phyloP scores from a whole-genome alignment of 2,113 vertebrate genomes.

The Heteronetta atricapilla region DNA sequence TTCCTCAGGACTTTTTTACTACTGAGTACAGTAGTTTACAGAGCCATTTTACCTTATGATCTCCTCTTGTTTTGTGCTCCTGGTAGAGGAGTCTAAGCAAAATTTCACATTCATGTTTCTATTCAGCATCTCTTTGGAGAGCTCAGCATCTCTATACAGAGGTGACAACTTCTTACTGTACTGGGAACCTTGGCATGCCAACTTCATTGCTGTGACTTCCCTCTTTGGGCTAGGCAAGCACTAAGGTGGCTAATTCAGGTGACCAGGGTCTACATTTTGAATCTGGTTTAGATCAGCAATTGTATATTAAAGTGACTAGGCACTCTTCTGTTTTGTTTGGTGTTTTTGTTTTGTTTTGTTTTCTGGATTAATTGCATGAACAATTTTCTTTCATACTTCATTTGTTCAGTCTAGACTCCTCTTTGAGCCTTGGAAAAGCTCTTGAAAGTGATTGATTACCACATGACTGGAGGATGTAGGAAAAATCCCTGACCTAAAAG shows the following conservation, averaged over 20 bases:
- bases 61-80: neutral
- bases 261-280: neutral
- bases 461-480: neutral
- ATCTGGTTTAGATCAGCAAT: neutral
- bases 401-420: neutral
- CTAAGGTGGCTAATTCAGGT: neutral
- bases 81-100: neutral
- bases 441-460: neutral
- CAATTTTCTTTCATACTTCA: neutral
- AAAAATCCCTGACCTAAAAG: neutral
- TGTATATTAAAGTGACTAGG: neutral
- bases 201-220: rapidly evolving
- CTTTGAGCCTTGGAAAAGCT: neutral
- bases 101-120: neutral
- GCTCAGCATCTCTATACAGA: neutral
- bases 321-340: neutral
- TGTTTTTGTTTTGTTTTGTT: too few species aligned
- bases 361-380: neutral
- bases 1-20: neutral
- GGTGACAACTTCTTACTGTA: neutral
- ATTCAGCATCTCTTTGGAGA: neutral
- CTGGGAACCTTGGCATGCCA: rapidly evolving
- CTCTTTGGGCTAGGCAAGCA: neutral
- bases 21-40: neutral
- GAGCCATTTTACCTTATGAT: neutral